These are phyloP conservation scores for Oxyteleia sp. DNA, from an alignment of 2,888 invertebrate genomes.

Conservation along the genomic window DNA sequence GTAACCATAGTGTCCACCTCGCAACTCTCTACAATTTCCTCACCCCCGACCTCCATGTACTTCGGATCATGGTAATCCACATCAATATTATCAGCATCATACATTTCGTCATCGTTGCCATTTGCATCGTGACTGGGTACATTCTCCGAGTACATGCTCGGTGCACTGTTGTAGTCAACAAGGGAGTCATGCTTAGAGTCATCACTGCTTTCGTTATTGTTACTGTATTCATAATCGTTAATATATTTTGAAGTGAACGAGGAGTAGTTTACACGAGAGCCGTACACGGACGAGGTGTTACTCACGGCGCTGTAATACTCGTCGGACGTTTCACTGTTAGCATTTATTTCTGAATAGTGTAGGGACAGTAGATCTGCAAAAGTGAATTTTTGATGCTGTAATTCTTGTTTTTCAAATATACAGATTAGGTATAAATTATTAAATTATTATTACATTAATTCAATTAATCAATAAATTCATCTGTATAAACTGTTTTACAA, in stretches of 20 bases:
- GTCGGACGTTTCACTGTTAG: slow-evolving; percentile 78
- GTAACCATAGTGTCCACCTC: slow-evolving; percentile 86
- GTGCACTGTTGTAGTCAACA: slow-evolving; percentile 74
- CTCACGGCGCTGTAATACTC: slow-evolving; percentile 84
- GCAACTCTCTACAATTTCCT: slow-evolving; percentile 86
- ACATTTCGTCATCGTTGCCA: slow-evolving; percentile 82
- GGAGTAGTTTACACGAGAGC: slow-evolving; percentile 79
- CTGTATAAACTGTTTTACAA: too few species aligned
- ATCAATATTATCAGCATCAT: slow-evolving; percentile 80
- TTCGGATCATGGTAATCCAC: slow-evolving; percentile 84
- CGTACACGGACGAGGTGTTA: slow-evolving; percentile 80
- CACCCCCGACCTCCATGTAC: slow-evolving; percentile 85
- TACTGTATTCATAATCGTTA: slow-evolving; percentile 73
- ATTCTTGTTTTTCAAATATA: too few species aligned
- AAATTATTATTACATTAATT: too few species aligned
- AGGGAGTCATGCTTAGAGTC: slow-evolving; percentile 79
- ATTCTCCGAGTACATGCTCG: slow-evolving; percentile 78
- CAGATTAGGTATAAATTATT: too few species aligned
- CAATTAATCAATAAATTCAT: too few species aligned
- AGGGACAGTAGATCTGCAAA: slow-evolving; percentile 83
- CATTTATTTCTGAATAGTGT: slow-evolving; percentile 84
- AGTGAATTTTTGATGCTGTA: too few species aligned
- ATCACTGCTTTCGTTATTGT: slow-evolving; percentile 81
- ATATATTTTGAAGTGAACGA: slow-evolving; percentile 79
- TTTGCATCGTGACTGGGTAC: slow-evolving; percentile 81